phyloP scores from a whole-genome alignment of 2,797 vertebrate genomes.

The Lophius americanus region DNA sequence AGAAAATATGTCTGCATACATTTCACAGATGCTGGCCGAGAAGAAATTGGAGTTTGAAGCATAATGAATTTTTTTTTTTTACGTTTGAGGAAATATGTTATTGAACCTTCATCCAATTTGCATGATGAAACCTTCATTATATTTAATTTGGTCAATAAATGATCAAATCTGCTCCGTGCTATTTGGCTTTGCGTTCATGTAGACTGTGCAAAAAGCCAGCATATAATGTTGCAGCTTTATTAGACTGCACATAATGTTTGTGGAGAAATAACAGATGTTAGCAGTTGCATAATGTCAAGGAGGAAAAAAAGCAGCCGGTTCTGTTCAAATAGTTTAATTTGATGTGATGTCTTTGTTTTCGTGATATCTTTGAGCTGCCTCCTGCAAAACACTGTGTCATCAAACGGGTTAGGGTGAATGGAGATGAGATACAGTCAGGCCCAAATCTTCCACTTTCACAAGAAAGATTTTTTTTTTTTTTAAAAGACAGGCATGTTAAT shows the following conservation, averaged over 20 bases:
- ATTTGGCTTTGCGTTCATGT: slow-evolving; percentile 48
- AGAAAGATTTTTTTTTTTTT: neutral
- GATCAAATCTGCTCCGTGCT: slow-evolving; percentile 25
- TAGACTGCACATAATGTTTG: slow-evolving; percentile 54
- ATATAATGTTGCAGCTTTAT: slow-evolving; percentile 50
- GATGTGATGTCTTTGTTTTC: slow-evolving; percentile 66
- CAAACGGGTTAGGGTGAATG: slow-evolving; percentile 35
- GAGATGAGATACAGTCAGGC: slow-evolving; percentile 7
- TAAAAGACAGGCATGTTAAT: neutral
- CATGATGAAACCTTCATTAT: slow-evolving; percentile 42
- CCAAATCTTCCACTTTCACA: slow-evolving; percentile 1
- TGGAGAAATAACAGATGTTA: slow-evolving; percentile 78
- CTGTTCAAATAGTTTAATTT: slow-evolving; percentile 75
- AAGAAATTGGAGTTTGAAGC: slow-evolving; percentile 70
- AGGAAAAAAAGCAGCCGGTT: slow-evolving; percentile 44
- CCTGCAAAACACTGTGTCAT: slow-evolving; percentile 35
- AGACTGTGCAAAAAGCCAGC: slow-evolving; percentile 47
- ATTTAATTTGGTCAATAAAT: slow-evolving; percentile 43
- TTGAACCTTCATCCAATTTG: slow-evolving; percentile 62
- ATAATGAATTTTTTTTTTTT: slow-evolving; percentile 69
- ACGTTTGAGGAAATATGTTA: slow-evolving; percentile 60
- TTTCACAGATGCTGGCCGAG: slow-evolving; percentile 58
- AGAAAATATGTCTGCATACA: slow-evolving; percentile 80
- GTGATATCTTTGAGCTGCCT: slow-evolving; percentile 43
- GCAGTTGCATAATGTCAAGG: slow-evolving; percentile 71